Percentiles rank a stretch among this genome's conserved stretches.
phyloP scores from a whole-genome alignment of 2,888 invertebrate species.

The Cephonodes hylas region DNA sequence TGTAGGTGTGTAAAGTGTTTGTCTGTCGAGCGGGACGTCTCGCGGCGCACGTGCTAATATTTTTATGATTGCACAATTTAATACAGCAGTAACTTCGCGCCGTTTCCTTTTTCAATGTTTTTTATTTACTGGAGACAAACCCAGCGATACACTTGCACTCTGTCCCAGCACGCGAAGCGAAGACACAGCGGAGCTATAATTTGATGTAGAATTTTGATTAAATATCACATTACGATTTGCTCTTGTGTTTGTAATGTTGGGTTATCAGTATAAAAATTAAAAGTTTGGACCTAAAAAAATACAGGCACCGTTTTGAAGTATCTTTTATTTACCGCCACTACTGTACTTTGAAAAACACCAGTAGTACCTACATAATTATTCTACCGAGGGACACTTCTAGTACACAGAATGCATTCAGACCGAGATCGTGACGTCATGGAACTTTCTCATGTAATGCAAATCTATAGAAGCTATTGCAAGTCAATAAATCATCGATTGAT shows the following conservation, averaged over 20 bases:
- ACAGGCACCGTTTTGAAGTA: no score
- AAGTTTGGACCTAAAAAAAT: no score
- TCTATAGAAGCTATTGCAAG: no score
- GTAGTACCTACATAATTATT: not conserved
- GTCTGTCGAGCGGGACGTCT: not conserved
- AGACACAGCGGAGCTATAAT: not conserved
- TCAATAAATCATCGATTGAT: no score
- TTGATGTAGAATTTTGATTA: not conserved
- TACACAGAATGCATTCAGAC: no score
- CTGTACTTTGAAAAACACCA: not conserved
- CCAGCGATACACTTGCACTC: not conserved
- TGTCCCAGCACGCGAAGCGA: not conserved
- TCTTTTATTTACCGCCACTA: no score
- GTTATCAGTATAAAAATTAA: not conserved
- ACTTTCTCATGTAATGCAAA: no score
- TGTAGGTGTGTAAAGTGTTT: not conserved
- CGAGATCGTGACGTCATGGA: no score
- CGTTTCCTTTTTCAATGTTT: slow-evolving; percentile 28
- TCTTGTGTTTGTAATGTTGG: no score
- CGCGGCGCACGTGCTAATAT: slow-evolving; percentile 24
- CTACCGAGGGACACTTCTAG: no score
- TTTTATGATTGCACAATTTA: slow-evolving; percentile 31
- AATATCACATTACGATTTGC: no score
- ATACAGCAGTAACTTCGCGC: slow-evolving; percentile 32
- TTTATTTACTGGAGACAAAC: slow-evolving; percentile 30